Conservation (phyloP, 1,140 invertebrate species). For the Yoshiicerus persimilis region DNA sequence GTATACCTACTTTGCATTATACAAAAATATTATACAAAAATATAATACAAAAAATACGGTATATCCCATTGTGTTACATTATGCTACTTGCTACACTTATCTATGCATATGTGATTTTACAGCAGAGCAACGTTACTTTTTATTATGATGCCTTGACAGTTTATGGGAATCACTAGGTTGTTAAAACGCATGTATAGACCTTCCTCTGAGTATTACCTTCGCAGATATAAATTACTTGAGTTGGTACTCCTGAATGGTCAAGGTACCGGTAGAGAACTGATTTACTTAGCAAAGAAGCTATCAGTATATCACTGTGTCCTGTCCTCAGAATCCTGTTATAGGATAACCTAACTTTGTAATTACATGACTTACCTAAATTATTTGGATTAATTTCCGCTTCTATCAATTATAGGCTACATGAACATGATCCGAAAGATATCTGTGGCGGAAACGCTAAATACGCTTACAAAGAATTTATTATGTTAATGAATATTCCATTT, state of each 20-base stretch:
- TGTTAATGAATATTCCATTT: too few relatives aligned
- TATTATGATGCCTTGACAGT: neutral
- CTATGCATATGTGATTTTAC: neutral
- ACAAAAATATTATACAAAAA: too few relatives aligned
- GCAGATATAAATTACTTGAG: neutral
- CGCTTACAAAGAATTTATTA: too few relatives aligned
- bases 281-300: neutral
- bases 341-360: neutral
- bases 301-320: too few relatives aligned
- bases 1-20: too few relatives aligned
- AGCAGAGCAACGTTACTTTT: neutral
- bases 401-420: neutral
- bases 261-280: neutral
- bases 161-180: neutral
- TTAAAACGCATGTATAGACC: neutral
- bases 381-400: neutral
- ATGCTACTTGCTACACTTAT: too few relatives aligned
- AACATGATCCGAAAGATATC: too few relatives aligned
- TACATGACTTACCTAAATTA: neutral
- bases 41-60: too few relatives aligned
- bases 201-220: neutral
- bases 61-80: too few relatives aligned
- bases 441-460: too few relatives aligned
- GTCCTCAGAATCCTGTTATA: neutral
- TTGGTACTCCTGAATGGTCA: neutral